Conservation (phyloP, 2,113 vertebrate genomes). For the Sceloporus undulatus region DNA sequence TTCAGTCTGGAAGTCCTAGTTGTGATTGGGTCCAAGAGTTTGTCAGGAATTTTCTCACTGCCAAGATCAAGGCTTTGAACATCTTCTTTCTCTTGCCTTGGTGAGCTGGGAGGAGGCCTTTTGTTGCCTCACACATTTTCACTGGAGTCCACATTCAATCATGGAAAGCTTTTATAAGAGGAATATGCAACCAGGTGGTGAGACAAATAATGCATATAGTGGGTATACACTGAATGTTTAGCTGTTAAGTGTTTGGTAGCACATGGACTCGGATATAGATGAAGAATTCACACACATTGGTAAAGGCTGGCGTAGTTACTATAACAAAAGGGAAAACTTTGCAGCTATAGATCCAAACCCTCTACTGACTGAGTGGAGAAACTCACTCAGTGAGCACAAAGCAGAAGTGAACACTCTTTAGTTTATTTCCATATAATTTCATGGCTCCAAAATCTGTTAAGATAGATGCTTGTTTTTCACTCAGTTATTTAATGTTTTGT, state of each 20-base stretch:
- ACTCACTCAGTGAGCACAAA: background rate
- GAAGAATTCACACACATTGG: background rate
- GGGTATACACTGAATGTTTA: background rate
- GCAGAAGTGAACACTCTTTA: background rate
- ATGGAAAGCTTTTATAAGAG: background rate
- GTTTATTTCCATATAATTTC: background rate
- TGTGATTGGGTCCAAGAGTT: background rate
- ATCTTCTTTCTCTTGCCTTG: background rate
- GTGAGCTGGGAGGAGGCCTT: background rate
- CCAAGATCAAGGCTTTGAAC: background rate
- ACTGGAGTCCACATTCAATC: background rate
- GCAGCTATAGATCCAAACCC: background rate
- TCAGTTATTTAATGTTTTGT: constrained; percentile 24
- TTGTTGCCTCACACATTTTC: background rate
- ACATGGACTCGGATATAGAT: background rate
- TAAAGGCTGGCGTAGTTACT: too few species aligned
- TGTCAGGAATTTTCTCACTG: background rate
- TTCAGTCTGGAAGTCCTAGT: too few species aligned
- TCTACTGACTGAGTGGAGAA: background rate
- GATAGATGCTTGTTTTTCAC: background rate
- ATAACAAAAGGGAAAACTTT: background rate
- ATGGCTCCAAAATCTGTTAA: constrained; percentile 25
- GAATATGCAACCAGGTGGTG: background rate
- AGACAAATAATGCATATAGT: background rate
- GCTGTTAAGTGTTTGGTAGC: background rate